Conservation (phyloP, 2,888 invertebrate species). For the Agriopis aurantiaria region DNA sequence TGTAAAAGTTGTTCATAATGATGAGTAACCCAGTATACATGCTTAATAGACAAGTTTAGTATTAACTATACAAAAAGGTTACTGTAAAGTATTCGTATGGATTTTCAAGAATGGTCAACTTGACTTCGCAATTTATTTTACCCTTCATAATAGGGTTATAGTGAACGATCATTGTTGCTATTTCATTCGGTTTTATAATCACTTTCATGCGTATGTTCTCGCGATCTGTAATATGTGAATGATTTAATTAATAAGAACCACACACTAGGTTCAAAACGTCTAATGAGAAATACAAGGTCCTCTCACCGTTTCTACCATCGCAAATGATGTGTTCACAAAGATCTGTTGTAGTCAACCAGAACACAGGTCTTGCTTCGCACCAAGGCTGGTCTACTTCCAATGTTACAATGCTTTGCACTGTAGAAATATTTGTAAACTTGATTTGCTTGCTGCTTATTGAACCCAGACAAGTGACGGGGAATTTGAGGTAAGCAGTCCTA, state of each 20-base stretch:
- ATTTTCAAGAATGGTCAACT: conserved; percentile 69
- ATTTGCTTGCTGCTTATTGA: conserved; percentile 67
- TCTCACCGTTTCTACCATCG: conserved; percentile 59
- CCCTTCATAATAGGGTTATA: conserved; percentile 74
- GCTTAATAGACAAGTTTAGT: no score
- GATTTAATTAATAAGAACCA: background rate
- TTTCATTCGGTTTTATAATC: conserved; percentile 62
- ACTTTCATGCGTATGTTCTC: conserved; percentile 59
- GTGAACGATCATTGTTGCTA: conserved; percentile 59
- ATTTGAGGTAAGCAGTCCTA: conserved; percentile 60
- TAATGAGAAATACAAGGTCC: background rate
- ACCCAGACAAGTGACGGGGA: conserved; percentile 78
- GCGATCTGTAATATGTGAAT: conserved; percentile 56
- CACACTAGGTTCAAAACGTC: background rate
- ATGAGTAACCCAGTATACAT: no score
- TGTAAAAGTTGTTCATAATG: no score
- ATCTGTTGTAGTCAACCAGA: conserved; percentile 63
- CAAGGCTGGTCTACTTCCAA: conserved; percentile 58
- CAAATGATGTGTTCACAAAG: conserved; percentile 57
- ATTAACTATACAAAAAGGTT: background rate
- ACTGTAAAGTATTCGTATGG: conserved; percentile 78
- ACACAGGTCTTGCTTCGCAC: conserved; percentile 66
- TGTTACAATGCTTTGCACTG: conserved; percentile 64
- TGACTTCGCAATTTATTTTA: conserved; percentile 69
- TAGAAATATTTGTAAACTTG: conserved; percentile 70